Evolutionary conservation across 1,140 invertebrate genomes (phyloP).

Genomic region (Drosophila erecta): DNA sequence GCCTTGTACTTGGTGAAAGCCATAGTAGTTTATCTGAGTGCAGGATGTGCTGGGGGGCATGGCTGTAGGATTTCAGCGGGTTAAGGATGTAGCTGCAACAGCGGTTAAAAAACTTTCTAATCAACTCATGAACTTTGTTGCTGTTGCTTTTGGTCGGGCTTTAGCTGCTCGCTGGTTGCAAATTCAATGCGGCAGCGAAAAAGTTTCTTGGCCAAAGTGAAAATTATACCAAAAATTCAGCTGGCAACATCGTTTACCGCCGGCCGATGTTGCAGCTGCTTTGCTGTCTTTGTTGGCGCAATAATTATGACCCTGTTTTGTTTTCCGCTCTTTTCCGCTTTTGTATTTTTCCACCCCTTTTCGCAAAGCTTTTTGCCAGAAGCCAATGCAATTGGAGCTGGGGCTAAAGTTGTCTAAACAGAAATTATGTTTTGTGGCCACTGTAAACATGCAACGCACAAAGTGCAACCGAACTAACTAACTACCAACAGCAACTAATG

Average conservation of each 20-base stretch:
- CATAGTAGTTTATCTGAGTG: slow-evolving; percentile 18
- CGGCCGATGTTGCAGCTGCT: slow-evolving; percentile 8
- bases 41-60: slow-evolving; percentile 6
- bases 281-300: slow-evolving; percentile 40
- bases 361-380: slow-evolving; percentile 15
- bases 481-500: slow-evolving; percentile 44
- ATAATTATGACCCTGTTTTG: slow-evolving; percentile 67
- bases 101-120: slow-evolving; percentile 71
- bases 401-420: slow-evolving; percentile 70
- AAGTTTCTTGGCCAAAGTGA: slow-evolving; percentile 49
- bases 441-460: slow-evolving; percentile 79
- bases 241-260: slow-evolving; percentile 41
- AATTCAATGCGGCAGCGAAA: slow-evolving; percentile 63
- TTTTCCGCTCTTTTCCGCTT: neutral
- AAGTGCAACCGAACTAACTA: slow-evolving; percentile 59
- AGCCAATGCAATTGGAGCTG: slow-evolving; percentile 37
- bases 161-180: slow-evolving; percentile 36
- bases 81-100: slow-evolving; percentile 35
- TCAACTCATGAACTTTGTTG: slow-evolving; percentile 69
- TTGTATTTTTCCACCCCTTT: neutral
- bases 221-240: slow-evolving; percentile 50
- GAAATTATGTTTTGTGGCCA: slow-evolving; percentile 81
- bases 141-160: slow-evolving; percentile 29
- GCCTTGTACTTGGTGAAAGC: too few relatives aligned
- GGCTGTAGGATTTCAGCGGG: slow-evolving; percentile 7